These are phyloP conservation scores for Eucidaris tribuloides DNA, from an alignment of 35 echinoderm and acorn worm species.

Conservation along the genomic window DNA sequence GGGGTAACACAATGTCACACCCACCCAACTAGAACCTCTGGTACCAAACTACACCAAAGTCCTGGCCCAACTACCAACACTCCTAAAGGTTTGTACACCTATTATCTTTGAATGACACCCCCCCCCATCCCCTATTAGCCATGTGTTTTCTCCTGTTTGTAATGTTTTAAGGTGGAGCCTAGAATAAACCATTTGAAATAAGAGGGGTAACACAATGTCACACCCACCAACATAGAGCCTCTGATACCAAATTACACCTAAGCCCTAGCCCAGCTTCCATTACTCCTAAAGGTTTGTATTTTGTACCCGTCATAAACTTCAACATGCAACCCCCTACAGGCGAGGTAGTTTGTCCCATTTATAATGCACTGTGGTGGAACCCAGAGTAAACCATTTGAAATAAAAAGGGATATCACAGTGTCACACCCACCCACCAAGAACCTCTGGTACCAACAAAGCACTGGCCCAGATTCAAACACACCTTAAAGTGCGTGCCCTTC, in stretches of 20 bases:
- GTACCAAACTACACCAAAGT: slow-evolving; percentile 40
- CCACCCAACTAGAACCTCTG: slow-evolving; percentile 28
- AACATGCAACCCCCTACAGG: too few relatives aligned
- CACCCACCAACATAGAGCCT: slow-evolving; percentile 12
- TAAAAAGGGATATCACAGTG: background rate
- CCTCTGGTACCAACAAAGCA: slow-evolving; percentile 19
- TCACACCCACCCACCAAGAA: slow-evolving; percentile 24
- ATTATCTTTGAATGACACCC: too few relatives aligned
- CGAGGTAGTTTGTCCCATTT: too few relatives aligned
- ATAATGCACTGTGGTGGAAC: too few relatives aligned
- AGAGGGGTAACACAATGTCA: slow-evolving; percentile 9
- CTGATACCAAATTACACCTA: slow-evolving; percentile 35
- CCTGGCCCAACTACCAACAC: slow-evolving; percentile 6
- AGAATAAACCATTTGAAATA: too few relatives aligned
- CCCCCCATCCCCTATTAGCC: too few relatives aligned
- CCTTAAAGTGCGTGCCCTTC: slow-evolving; percentile 54
- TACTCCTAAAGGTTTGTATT: slow-evolving; percentile 36
- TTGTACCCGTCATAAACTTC: too few relatives aligned
- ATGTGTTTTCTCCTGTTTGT: too few relatives aligned
- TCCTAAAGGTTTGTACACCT: slow-evolving; percentile 58
- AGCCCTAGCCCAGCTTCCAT: slow-evolving; percentile 37
- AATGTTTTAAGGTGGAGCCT: too few relatives aligned
- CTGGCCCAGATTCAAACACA: slow-evolving; percentile 15
- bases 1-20: slow-evolving; percentile 4
- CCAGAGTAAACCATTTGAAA: too few relatives aligned